A percentile compares a stretch with the other conserved stretches of the same genome.
phyloP scores from a whole-genome alignment of 2,113 vertebrate species.

The Chitala chitala region DNA sequence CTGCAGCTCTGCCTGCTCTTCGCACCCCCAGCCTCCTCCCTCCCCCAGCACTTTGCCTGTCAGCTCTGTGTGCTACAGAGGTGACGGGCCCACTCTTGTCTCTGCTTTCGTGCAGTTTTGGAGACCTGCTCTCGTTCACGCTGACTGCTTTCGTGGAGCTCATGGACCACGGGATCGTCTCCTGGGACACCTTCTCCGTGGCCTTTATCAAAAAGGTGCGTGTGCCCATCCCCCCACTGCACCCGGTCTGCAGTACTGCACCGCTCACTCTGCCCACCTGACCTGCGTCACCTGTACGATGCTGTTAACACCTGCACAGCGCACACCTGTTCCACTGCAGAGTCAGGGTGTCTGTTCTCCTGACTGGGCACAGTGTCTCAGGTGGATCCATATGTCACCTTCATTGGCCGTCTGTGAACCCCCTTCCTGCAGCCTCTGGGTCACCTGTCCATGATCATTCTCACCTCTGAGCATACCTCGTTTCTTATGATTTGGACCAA shows the following conservation, averaged over 20 bases:
- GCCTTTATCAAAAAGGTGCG: slow-evolving; percentile 98
- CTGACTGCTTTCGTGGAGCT: slow-evolving; percentile 97
- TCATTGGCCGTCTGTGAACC: too few relatives aligned
- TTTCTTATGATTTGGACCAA: too few relatives aligned
- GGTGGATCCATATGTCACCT: too few relatives aligned
- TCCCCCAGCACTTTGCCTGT: not conserved
- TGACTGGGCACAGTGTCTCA: too few relatives aligned
- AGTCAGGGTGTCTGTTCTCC: too few relatives aligned
- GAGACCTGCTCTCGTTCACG: slow-evolving; percentile 95
- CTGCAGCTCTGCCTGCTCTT: slow-evolving; percentile 1
- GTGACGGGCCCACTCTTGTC: slow-evolving; percentile 48
- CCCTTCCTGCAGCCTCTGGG: not conserved
- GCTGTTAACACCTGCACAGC: too few relatives aligned
- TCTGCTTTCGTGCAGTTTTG: slow-evolving; percentile 78
- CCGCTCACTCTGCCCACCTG: too few relatives aligned
- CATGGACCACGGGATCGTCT: slow-evolving; percentile 98
- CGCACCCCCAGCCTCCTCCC: slow-evolving; percentile 20
- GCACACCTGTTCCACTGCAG: too few relatives aligned
- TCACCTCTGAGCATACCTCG: too few relatives aligned
- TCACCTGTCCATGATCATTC: not conserved
- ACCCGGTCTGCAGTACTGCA: too few relatives aligned
- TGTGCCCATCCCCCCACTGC: not conserved
- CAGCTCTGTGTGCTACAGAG: slow-evolving; percentile 33
- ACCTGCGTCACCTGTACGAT: too few relatives aligned
- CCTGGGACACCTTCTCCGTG: slow-evolving; percentile 98